A percentile compares a stretch with the other conserved stretches of the same genome.
These are phyloP conservation scores for Epinotia bilunana DNA, from an alignment of 2,888 invertebrate genomes.

Conservation along the genomic window DNA sequence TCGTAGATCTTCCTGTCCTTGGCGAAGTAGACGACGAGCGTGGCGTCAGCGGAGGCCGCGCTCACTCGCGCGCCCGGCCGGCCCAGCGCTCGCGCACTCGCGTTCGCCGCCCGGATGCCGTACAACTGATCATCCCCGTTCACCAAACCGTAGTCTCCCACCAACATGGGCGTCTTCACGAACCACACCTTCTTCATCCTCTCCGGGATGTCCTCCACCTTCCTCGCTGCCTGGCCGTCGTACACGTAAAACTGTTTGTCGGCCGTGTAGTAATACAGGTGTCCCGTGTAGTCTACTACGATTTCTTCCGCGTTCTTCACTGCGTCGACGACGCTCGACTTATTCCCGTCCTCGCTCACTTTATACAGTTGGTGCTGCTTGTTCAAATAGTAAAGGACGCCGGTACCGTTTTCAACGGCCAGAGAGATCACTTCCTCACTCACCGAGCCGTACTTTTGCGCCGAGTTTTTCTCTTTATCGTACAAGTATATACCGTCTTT, in stretches of 20 bases:
- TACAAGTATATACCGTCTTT: conserved; percentile 22
- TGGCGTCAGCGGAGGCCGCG: background rate
- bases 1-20: conserved; percentile 11
- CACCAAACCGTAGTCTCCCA: background rate
- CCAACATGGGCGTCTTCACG: background rate
- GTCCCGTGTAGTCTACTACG: background rate
- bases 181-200: background rate
- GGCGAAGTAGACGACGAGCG: background rate
- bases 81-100: background rate
- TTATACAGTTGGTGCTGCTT: conserved; percentile 6
- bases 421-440: conserved; percentile 8
- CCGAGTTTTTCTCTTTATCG: conserved; percentile 3
- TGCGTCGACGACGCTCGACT: background rate
- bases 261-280: conserved; percentile 1
- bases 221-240: background rate
- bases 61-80: background rate
- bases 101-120: background rate
- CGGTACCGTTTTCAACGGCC: conserved; percentile 3
- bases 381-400: conserved; percentile 6
- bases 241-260: conserved; percentile 15
- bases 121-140: background rate
- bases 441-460: conserved; percentile 8
- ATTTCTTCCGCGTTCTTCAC: conserved; percentile 5
- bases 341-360: conserved; percentile 1
- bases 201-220: background rate